These are phyloP conservation scores for Zaprionus capensis DNA, from an alignment of 1,140 invertebrate species.

Conservation along the genomic window DNA sequence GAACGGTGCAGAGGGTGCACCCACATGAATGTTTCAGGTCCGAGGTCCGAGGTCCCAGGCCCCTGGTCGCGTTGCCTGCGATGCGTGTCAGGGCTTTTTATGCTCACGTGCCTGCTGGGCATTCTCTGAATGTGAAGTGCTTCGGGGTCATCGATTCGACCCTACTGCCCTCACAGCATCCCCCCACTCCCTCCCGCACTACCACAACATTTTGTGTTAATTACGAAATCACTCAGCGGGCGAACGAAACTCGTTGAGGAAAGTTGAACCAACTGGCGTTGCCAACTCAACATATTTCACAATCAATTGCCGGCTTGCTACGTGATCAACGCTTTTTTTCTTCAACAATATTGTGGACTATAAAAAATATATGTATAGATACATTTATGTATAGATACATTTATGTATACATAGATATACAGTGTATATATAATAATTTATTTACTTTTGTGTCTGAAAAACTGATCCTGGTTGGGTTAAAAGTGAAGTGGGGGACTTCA, in stretches of 20 bases:
- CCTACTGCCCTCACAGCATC: not conserved
- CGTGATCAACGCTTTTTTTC: slow-evolving; percentile 42
- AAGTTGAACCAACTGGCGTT: slow-evolving; percentile 35
- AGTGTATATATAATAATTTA: not conserved
- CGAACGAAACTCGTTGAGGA: slow-evolving; percentile 26
- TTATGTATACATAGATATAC: too few relatives aligned
- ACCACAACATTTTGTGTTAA: slow-evolving; percentile 71
- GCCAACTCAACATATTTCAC: slow-evolving; percentile 50
- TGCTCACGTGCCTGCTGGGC: slow-evolving; percentile 66
- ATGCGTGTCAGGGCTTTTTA: slow-evolving; percentile 60
- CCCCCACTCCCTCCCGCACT: not conserved
- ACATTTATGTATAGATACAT: not conserved
- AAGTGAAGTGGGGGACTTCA: not conserved
- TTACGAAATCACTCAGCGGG: slow-evolving; percentile 74
- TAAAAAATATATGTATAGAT: not conserved
- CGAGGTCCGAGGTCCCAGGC: slow-evolving; percentile 19
- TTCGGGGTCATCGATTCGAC: slow-evolving; percentile 22
- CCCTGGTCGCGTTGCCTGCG: slow-evolving; percentile 13
- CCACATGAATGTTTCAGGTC: slow-evolving; percentile 4
- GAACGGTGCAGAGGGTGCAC: slow-evolving; percentile 1
- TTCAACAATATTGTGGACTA: not conserved
- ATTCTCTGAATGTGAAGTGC: slow-evolving; percentile 41
- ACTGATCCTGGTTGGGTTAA: not conserved
- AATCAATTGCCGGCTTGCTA: slow-evolving; percentile 44
- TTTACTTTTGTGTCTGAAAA: not conserved